phyloP scores from a whole-genome alignment of 2,113 vertebrate species.

The Malurus elegans region DNA sequence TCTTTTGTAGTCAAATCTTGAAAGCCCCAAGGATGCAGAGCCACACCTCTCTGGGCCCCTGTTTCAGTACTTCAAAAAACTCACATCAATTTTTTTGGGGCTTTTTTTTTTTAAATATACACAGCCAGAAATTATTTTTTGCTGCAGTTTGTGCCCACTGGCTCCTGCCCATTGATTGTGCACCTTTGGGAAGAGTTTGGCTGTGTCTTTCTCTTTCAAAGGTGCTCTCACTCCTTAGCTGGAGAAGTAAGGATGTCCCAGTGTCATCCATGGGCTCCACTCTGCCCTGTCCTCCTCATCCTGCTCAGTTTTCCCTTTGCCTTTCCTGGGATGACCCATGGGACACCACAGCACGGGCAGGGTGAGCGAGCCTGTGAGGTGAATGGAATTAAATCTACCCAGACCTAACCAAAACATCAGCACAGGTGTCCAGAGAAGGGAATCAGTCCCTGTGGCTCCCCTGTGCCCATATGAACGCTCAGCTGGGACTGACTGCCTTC shows the following conservation, averaged over 20 bases:
- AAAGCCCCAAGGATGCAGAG: neutral
- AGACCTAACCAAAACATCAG: neutral
- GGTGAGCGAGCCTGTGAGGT: neutral
- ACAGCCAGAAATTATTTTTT: neutral
- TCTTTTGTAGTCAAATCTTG: conserved; percentile 22
- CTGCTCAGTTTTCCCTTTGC: neutral
- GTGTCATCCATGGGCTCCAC: accelerated
- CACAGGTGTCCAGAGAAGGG: neutral
- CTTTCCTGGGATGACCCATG: neutral
- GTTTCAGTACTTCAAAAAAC: neutral
- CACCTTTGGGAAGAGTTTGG: neutral
- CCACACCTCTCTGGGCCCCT: neutral
- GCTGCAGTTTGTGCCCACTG: neutral
- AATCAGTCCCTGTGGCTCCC: neutral
- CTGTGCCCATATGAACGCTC: neutral
- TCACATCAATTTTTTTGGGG: neutral
- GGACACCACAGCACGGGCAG: neutral
- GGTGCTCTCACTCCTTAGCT: neutral
- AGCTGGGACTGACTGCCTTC: neutral
- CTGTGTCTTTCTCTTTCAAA: neutral
- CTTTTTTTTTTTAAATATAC: neutral
- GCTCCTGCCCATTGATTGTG: neutral
- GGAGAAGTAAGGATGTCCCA: neutral
- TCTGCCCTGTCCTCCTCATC: neutral
- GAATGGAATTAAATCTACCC: no score